phyloP scores from a whole-genome alignment of 2,797 vertebrate genomes.

The Coregonus suidteri region DNA sequence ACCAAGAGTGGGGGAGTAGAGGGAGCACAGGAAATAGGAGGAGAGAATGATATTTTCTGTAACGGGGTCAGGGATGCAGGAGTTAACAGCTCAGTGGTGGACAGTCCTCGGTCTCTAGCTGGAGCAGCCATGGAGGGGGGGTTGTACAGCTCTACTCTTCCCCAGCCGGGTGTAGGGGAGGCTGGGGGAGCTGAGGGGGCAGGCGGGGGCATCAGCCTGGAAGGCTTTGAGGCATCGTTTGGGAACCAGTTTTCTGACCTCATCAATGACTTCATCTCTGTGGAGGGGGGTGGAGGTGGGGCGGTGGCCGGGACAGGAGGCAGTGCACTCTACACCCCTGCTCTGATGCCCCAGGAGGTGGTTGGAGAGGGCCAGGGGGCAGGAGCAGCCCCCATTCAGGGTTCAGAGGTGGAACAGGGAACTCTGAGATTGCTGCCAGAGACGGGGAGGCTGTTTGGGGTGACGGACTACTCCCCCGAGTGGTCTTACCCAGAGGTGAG shows the following conservation, averaged over 20 bases:
- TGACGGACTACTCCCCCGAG: conserved; percentile 98
- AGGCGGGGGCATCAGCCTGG: conserved; percentile 85
- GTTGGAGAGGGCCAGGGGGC: conserved; percentile 80
- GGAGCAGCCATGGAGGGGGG: conserved; percentile 85
- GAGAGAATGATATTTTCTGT: conserved; percentile 70
- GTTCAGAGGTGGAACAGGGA: conserved; percentile 87
- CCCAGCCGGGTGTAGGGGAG: conserved; percentile 78
- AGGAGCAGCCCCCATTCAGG: conserved; percentile 84
- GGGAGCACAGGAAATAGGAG: conserved; percentile 53
- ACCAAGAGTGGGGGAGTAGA: conserved; percentile 60
- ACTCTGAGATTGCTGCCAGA: conserved; percentile 91
- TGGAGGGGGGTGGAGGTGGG: conserved; percentile 83
- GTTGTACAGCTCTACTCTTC: conserved; percentile 84
- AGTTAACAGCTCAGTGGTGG: conserved; percentile 60
- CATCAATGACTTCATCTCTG: conserved; percentile 98
- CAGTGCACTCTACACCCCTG: conserved; percentile 25
- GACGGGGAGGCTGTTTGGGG: conserved; percentile 92
- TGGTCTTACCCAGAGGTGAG: conserved; percentile 99
- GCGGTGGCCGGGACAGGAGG: conserved; percentile 61
- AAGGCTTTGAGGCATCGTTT: conserved; percentile 98
- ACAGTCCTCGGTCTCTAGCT: conserved; percentile 82
- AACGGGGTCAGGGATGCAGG: conserved; percentile 69
- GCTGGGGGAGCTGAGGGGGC: conserved; percentile 53
- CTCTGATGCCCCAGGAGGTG: conserved; percentile 83
- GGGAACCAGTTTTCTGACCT: conserved; percentile 99